phyloP scores from a whole-genome alignment of 2,113 vertebrate species.

The Cebus imitator region DNA sequence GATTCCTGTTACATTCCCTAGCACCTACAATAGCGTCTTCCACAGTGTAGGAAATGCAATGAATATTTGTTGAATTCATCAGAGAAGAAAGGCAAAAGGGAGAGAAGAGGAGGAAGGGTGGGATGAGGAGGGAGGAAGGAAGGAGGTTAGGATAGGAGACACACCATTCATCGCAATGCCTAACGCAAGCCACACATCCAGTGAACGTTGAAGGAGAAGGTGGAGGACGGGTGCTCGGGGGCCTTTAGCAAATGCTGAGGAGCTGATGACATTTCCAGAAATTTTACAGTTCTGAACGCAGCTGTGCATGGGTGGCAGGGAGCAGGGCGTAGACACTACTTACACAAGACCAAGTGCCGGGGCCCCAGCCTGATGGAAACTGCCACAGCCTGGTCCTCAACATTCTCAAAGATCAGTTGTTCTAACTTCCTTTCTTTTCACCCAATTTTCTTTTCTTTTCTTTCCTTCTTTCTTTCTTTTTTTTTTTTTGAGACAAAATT shows the following conservation, averaged over 20 bases:
- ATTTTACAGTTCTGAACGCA: not conserved
- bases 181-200: not conserved
- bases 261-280: not conserved
- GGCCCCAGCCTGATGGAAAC: not conserved
- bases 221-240: not conserved
- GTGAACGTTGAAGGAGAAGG: not conserved
- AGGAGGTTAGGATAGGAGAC: rapidly evolving
- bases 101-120: no score
- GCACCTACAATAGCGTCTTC: not conserved
- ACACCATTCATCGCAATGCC: no score
- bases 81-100: not conserved
- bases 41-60: not conserved
- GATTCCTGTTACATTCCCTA: no score
- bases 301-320: not conserved
- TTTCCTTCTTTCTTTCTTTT: no score
- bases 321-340: not conserved
- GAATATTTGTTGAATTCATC: not conserved
- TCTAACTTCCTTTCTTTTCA: not conserved
- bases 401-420: not conserved
- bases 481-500: no score
- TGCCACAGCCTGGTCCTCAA: not conserved
- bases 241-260: not conserved
- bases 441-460: no score
- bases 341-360: not conserved
- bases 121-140: not conserved